Evolutionary conservation across 1,140 invertebrate species (phyloP).

Genomic region (Patella vulgata): DNA sequence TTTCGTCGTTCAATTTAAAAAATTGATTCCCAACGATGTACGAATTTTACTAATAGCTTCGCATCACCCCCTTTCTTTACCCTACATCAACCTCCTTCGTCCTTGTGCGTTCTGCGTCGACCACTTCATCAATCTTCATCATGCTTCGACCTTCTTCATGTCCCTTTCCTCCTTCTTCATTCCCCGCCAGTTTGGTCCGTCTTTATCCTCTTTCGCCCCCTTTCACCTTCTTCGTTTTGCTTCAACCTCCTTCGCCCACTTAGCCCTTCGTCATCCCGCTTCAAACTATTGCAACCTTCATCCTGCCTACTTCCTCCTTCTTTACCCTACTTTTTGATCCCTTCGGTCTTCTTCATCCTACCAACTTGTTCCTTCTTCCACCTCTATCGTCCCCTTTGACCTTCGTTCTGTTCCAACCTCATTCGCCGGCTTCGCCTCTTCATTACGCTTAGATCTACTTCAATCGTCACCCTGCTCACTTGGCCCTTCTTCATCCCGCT

Average conservation of each 20-base stretch:
- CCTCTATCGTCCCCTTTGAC: neutral
- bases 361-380: neutral
- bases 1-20: neutral
- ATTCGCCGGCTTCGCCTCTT: neutral
- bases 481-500: neutral
- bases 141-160: neutral
- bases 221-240: neutral
- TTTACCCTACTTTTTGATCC: neutral
- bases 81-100: neutral
- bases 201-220: neutral
- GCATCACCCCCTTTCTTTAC: neutral
- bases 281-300: neutral
- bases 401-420: neutral
- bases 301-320: neutral
- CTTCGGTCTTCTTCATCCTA: too few relatives aligned
- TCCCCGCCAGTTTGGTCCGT: neutral
- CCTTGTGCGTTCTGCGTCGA: neutral
- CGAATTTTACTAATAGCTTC: neutral
- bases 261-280: neutral
- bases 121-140: neutral
- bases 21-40: neutral
- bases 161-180: constrained; percentile 4
- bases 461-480: neutral
- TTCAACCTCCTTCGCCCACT: neutral
- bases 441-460: neutral